Base-by-base conservation (phyloP, 2,113 vertebrate genomes). In the Apus apus region DNA sequence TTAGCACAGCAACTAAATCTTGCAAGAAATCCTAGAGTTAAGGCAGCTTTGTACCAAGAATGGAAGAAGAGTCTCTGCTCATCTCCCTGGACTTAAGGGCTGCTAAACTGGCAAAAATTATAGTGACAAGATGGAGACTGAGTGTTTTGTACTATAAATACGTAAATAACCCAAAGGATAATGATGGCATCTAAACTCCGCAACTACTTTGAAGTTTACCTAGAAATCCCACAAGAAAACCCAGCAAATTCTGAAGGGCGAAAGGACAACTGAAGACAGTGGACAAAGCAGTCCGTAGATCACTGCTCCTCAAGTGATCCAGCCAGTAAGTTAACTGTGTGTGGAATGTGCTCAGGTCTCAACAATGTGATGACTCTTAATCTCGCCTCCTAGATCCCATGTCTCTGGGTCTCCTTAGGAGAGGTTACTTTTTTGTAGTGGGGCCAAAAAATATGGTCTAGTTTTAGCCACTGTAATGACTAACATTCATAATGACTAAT, bases 401-500 rank as follows among this genome's bases (percentile, higher is more conserved):
- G 0, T 30, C 48, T 67, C 68, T 11, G 13, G 7, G 40, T 58
- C 36, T 61, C 64, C 51, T 75, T 11, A 51, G 78, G 51, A 75
- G 53, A 14, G 51, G 23, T 11, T 36, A 27, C 67, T 40, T 45
- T 76, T 64, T 73, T 19, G 1, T 43, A 80, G 60, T 0, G 0
- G 84, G 65, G 82, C 72, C 83, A 95, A 79, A 93, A 94, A 65
- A 3, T 0, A 38, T 57, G 90, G 66, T 43, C 85, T 73, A 10
- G 64, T 74, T 91, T 94, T 87, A 89, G 82, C 87, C 81, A 80
- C 78, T 48, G 34, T 56, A 85, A 85, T 91, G 86, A 92, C 86
- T 96, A 89, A 78, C 50, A 57, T 91, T 64, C 4, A 1, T 75
- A 94, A 85, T 84, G 95, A 92, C 90, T 95, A 94, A 96, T 2